Conservation (phyloP, 2,888 invertebrate species). For the Acleris literana region DNA sequence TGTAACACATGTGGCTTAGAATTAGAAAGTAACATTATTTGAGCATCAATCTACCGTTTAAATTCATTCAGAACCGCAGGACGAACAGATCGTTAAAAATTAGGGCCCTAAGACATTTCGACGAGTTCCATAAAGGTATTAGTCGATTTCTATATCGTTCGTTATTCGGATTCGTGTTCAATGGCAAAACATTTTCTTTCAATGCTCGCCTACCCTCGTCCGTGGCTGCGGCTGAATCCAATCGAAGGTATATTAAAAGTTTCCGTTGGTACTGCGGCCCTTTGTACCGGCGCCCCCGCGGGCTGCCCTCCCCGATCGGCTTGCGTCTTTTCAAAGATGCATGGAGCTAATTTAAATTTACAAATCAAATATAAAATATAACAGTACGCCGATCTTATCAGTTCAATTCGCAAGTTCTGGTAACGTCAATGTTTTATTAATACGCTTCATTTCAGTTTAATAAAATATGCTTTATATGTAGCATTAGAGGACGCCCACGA, state of each 20-base stretch:
- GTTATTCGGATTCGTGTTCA: slow-evolving; percentile 71
- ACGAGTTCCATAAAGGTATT: slow-evolving; percentile 43
- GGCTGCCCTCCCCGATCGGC: slow-evolving; percentile 52
- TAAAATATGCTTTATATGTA: too few species aligned
- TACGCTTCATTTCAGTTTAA: neutral
- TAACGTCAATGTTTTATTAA: neutral
- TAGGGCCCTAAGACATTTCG: slow-evolving; percentile 25
- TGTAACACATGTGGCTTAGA: too few species aligned
- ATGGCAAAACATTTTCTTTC: slow-evolving; percentile 66
- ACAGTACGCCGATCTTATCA: slow-evolving; percentile 3
- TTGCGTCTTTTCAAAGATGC: slow-evolving; percentile 58
- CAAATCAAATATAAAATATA: slow-evolving; percentile 39
- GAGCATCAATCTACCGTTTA: neutral
- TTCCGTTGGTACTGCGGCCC: slow-evolving; percentile 68
- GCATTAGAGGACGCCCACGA: too few species aligned
- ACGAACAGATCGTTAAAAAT: slow-evolving; percentile 21
- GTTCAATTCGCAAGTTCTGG: slow-evolving; percentile 1
- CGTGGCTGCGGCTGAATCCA: slow-evolving; percentile 73
- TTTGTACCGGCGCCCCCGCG: slow-evolving; percentile 63
- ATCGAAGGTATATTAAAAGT: slow-evolving; percentile 82
- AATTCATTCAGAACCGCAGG: neutral
- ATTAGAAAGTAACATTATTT: neutral
- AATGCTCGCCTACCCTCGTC: slow-evolving; percentile 60
- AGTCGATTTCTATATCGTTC: slow-evolving; percentile 66
- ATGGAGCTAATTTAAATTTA: slow-evolving; percentile 57